Conservation (phyloP, 2,888 invertebrate species). For the Epirrhoe tristata region DNA sequence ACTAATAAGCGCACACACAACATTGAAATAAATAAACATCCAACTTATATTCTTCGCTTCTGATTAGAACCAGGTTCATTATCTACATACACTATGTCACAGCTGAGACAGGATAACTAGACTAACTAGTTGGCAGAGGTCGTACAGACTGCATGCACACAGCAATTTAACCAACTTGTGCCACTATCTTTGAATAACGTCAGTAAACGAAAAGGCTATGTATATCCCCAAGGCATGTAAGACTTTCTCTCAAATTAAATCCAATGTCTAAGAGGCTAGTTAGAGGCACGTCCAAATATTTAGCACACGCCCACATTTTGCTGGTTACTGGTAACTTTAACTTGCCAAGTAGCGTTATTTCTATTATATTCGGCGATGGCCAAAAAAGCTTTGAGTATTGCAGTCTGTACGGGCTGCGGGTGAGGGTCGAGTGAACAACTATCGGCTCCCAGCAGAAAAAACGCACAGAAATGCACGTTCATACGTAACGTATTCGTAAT, state of each 20-base stretch:
- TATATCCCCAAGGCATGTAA: no score
- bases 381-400: neutral
- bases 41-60: conserved; percentile 34
- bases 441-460: conserved; percentile 21
- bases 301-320: no score
- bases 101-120: conserved; percentile 28
- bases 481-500: conserved; percentile 20
- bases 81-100: conserved; percentile 26
- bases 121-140: neutral
- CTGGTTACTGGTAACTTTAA: neutral
- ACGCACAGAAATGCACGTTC: conserved; percentile 35
- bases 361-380: neutral
- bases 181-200: neutral
- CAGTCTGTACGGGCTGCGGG: conserved; percentile 7
- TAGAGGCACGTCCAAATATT: no score
- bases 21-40: conserved; percentile 46
- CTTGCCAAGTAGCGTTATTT: neutral
- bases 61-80: conserved; percentile 10
- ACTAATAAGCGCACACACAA: conserved; percentile 42
- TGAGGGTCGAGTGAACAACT: neutral
- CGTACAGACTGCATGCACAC: neutral
- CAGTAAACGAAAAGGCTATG: neutral
- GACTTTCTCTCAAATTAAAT: no score
- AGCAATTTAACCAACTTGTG: conserved; percentile 10
- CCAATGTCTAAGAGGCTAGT: no score